Evolutionary conservation across 2,113 vertebrate species (phyloP).

Genomic region (Megaptera novaeangliae): DNA sequence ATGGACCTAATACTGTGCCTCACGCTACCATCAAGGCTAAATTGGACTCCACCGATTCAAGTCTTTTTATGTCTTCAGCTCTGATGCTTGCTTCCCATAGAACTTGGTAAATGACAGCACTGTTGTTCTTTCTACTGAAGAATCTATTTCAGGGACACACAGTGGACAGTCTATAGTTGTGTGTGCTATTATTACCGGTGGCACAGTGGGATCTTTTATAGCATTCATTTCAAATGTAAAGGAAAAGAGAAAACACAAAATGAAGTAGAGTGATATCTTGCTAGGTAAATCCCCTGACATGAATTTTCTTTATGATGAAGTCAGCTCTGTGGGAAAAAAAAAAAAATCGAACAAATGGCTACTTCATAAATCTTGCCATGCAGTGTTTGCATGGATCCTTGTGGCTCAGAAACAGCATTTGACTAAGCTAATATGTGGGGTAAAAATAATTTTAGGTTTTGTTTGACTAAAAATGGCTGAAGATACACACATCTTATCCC

Average conservation of each 20-base stretch:
- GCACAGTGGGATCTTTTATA: conserved; percentile 24
- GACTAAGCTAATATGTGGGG: not conserved
- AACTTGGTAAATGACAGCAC: conserved; percentile 1
- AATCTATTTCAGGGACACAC: conserved; percentile 60
- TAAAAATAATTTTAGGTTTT: not conserved
- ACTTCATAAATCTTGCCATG: not conserved
- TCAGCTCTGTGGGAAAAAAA: not conserved
- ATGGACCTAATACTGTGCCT: conserved; percentile 23
- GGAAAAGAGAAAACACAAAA: not conserved
- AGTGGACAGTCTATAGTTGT: conserved; percentile 34
- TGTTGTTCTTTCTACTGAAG: conserved; percentile 52
- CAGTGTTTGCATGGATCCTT: not conserved
- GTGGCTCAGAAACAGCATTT: not conserved
- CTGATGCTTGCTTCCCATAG: not conserved
- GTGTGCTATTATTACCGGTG: conserved; percentile 40
- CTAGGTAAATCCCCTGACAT: not conserved
- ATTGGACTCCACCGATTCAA: conserved; percentile 56
- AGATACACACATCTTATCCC: not conserved
- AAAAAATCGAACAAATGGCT: not conserved
- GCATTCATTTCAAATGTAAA: not conserved
- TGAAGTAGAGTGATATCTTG: not conserved
- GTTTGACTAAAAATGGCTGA: not conserved
- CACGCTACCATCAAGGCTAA: not conserved
- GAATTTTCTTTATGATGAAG: not conserved
- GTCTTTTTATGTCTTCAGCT: conserved; percentile 46